Evolutionary conservation across 2,888 invertebrate species (phyloP), one percentile per base, ranked within the genome.

Genomic region (Euphydryas editha): DNA sequence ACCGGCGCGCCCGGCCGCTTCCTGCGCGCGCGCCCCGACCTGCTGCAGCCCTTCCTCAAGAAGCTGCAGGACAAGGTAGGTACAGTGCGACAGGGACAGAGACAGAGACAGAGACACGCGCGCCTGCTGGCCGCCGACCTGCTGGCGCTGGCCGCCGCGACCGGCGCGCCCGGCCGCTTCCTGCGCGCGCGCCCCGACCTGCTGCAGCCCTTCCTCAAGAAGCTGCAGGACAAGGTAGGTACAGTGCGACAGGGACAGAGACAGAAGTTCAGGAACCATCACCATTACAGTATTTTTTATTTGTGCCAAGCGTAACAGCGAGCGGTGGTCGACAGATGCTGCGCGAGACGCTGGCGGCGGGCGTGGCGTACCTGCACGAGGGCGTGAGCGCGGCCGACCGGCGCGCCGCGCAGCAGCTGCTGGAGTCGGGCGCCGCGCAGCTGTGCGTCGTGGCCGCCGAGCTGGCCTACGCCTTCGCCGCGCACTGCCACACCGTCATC

Each of bases 321-420:
- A 1, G 30, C 0, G 30, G 6, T 30, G 30, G 0, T 30, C 30
- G 6, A 13, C 83, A 96, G 94, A 97, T 97, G 68, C 84, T 99
- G 59, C 97, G 96, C 72, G 99, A 99, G 83, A 98, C 99, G 0
- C 89, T 99, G 0, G 95, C 96, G 0, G 98, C 98, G 80, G 99
- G 99, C 36, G 99, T 99, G 17, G 99, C 98, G 0, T 99, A 98
- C 87, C 94, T 99, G 59, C 99, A 99, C 87, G 99, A 98, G 92
- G 99, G 99, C 11, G 94, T 99, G 10, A 95, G 95, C 2, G 87
- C 95, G 0, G 94, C 95, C 55, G 99, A 99, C 93, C 94, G 97
- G 59, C 95, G 97, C 30, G 93, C 99, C 58, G 98, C 99, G 11
- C 98, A 99, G 80, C 97, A 98, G 84, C 93, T 99, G 62, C 97